Evolutionary conservation across 2,113 vertebrate genomes (phyloP).

Genomic region (Podarcis raffonei): DNA sequence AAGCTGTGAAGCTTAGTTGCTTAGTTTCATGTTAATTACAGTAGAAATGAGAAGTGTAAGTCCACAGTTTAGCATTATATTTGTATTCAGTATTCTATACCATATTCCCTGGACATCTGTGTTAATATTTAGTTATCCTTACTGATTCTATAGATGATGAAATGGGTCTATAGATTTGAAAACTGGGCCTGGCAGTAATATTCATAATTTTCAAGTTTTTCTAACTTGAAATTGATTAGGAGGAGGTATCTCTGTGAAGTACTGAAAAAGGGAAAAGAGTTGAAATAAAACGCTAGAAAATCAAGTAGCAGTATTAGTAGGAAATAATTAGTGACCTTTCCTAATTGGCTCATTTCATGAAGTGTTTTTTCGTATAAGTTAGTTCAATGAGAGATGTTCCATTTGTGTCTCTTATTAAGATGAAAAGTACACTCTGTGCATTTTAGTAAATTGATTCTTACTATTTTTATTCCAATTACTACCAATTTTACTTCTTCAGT

Average conservation of each 20-base stretch:
- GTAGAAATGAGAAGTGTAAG: accelerated
- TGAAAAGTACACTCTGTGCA: background rate
- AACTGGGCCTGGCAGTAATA: accelerated
- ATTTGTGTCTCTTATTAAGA: conserved; percentile 36
- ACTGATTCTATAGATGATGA: conserved; percentile 3
- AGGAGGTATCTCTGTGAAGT: background rate
- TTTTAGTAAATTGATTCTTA: conserved; percentile 18
- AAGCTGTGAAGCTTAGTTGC: background rate
- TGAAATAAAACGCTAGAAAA: conserved; percentile 42
- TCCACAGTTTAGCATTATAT: accelerated
- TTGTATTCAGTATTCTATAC: background rate
- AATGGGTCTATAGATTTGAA: conserved; percentile 10
- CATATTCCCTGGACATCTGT: background rate
- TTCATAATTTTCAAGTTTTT: conserved; percentile 6
- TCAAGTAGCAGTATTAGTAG: conserved; percentile 37
- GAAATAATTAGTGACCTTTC: conserved; percentile 50
- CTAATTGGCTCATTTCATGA: conserved; percentile 44
- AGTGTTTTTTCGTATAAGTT: conserved; percentile 33
- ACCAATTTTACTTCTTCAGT: background rate
- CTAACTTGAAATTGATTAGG: background rate
- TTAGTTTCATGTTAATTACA: background rate
- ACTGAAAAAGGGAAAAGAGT: background rate
- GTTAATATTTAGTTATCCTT: background rate
- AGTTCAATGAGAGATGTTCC: conserved; percentile 20
- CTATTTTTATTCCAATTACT: background rate